Evolutionary conservation across 2,113 vertebrate genomes (phyloP), one percentile per base, ranked within the genome.

Genomic region (Megaleporinus macrocephalus): DNA sequence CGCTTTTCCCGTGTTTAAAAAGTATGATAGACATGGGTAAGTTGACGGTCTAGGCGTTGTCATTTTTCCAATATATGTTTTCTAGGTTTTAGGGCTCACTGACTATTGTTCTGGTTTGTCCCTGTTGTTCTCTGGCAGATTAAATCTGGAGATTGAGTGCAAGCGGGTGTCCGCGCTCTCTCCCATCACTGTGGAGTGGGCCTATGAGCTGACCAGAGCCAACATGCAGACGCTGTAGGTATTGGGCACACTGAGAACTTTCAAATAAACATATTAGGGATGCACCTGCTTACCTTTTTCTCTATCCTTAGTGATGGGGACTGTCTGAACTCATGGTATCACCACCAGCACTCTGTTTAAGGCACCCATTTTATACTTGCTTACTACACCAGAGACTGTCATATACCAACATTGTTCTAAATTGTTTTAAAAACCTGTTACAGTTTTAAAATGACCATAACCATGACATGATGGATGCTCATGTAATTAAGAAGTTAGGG

Each of bases 221-320:
- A 99, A 98, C 93, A 98, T 98, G 97, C 97, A 97, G 89, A 89
- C 93, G 0, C 93, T 99, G 97, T 98, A 94, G 96, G 97, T 72
- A 79, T 51, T 74, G 49, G 73, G 53, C 36, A 53, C 27, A 26
- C 30, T 57, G 33, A 29, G 26, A 36, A 55, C 22, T 55, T 22
- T 55, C 13, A 2, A 2, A 55, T 55, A 2, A 55, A 55, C 51
- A 20, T 55, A 20, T 55, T 55, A 5, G 51, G 16, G 5, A 55
- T 55, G 14, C 16, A 20, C 16, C 51, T 5, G 13, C 13, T 20
- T 4, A 7, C 36, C 7, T 36, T 36, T 20, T 55, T 18, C 3
- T 18, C 7, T 55, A 20, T 20, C 18, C 5, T 3, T 55, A 3
- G 4, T 16, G 14, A 3, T 55, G n/a, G n/a, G n/a, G n/a, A n/a